These are phyloP conservation scores for Corydoras maculifer DNA, from an alignment of 2,113 vertebrate species.

Conservation along the genomic window DNA sequence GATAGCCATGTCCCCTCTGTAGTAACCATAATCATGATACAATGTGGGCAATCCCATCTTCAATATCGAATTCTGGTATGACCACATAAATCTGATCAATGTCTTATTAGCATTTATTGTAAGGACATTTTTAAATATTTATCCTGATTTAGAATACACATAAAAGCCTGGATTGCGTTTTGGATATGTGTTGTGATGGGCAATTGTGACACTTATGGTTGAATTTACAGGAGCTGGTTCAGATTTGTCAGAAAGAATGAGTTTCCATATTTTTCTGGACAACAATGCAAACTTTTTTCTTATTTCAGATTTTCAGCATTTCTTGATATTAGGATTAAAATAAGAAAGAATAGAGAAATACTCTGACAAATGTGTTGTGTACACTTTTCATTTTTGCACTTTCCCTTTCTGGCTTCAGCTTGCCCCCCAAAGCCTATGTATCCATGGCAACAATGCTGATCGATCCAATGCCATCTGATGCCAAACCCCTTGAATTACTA, in stretches of 20 bases:
- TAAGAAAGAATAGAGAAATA: constrained; percentile 9
- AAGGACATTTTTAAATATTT: constrained; percentile 58
- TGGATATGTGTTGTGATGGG: neutral
- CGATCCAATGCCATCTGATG: constrained; percentile 88
- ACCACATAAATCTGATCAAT: constrained; percentile 56
- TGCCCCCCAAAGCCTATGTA: constrained; percentile 56
- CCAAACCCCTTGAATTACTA: constrained; percentile 51
- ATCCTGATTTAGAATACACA: constrained; percentile 2
- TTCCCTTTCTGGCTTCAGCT: constrained; percentile 31
- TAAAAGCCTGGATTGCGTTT: neutral
- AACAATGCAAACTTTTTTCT: constrained; percentile 39
- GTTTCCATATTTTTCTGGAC: neutral
- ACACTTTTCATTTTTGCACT: constrained; percentile 32
- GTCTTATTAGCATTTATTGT: constrained; percentile 50
- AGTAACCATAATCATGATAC: constrained; percentile 62
- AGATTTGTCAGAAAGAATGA: neutral
- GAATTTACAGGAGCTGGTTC: neutral
- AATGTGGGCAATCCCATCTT: constrained; percentile 44
- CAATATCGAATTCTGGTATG: constrained; percentile 48
- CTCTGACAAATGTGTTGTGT: constrained; percentile 10
- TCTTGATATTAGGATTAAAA: neutral
- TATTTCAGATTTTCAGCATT: constrained; percentile 2
- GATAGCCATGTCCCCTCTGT: constrained; percentile 51
- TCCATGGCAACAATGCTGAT: constrained; percentile 81
- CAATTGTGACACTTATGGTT: neutral